Evolutionary conservation across 2,797 vertebrate species (phyloP).

Genomic region (Enteromius radiatus): DNA sequence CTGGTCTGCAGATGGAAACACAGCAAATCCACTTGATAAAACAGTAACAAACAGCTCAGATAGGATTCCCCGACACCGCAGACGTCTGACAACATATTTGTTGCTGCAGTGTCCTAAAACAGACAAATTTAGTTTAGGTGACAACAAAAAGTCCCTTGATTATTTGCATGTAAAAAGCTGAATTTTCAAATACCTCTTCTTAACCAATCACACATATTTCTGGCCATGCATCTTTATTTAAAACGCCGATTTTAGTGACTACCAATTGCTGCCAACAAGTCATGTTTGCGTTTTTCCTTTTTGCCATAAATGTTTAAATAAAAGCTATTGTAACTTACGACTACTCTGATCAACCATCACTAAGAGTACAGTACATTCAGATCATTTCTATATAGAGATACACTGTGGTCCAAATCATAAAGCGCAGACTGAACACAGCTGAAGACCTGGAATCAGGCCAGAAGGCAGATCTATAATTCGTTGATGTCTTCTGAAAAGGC

Average conservation of each 20-base stretch:
- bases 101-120: slow-evolving; percentile 11
- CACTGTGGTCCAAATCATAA: not conserved
- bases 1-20: slow-evolving; percentile 41
- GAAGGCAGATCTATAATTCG: slow-evolving; percentile 48
- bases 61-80: slow-evolving; percentile 33
- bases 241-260: not conserved
- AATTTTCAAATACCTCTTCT: not conserved
- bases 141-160: not conserved
- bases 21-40: slow-evolving; percentile 38
- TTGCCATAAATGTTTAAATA: not conserved
- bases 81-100: slow-evolving; percentile 21
- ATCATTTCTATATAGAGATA: not conserved
- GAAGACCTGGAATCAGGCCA: slow-evolving; percentile 43
- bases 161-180: slow-evolving; percentile 15
- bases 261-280: not conserved
- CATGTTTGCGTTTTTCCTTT: not conserved
- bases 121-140: slow-evolving; percentile 20
- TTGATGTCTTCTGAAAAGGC: slow-evolving; percentile 43
- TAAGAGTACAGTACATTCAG: not conserved
- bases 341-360: not conserved
- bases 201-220: not conserved
- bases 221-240: not conserved
- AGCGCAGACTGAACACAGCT: slow-evolving; percentile 4
- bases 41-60: slow-evolving; percentile 19
- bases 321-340: not conserved